These are phyloP conservation scores for Andrena dorsata DNA, from an alignment of 2,888 invertebrate species.

Conservation along the genomic window DNA sequence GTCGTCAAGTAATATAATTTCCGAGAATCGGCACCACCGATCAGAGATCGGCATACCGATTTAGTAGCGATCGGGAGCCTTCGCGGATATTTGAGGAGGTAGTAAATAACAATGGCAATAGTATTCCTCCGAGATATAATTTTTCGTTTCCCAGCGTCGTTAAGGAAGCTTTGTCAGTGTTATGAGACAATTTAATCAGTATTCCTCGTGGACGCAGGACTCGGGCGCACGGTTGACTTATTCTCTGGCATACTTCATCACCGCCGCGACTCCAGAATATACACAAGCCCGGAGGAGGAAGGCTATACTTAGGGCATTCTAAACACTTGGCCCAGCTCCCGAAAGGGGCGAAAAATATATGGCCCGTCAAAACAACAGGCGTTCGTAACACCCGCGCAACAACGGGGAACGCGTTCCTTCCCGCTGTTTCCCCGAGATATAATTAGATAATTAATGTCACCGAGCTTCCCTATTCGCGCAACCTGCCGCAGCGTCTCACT, in stretches of 20 bases:
- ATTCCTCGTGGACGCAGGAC: neutral
- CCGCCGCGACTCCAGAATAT: conserved; percentile 37
- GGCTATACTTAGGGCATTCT: conserved; percentile 80
- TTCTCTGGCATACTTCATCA: conserved; percentile 58
- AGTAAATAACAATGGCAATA: no score
- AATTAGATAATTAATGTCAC: conserved; percentile 64
- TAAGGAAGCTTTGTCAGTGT: no score
- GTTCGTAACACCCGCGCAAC: conserved; percentile 65
- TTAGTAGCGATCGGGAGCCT: no score
- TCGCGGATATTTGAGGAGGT: no score
- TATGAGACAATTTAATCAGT: neutral
- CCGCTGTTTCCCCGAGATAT: conserved; percentile 42
- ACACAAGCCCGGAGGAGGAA: conserved; percentile 43
- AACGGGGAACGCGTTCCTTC: conserved; percentile 25
- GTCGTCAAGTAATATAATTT: no score
- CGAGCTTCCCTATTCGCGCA: conserved; percentile 12
- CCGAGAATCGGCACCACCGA: no score
- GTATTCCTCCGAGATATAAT: no score
- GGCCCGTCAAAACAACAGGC: conserved; percentile 71
- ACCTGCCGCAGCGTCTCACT: conserved; percentile 21
- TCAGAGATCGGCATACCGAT: no score
- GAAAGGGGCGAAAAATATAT: conserved; percentile 73
- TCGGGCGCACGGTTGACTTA: conserved; percentile 14
- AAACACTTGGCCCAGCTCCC: conserved; percentile 79
- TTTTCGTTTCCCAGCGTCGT: neutral